phyloP scores from a whole-genome alignment of 1,140 invertebrate genomes.

The Leptonema lineaticorne region DNA sequence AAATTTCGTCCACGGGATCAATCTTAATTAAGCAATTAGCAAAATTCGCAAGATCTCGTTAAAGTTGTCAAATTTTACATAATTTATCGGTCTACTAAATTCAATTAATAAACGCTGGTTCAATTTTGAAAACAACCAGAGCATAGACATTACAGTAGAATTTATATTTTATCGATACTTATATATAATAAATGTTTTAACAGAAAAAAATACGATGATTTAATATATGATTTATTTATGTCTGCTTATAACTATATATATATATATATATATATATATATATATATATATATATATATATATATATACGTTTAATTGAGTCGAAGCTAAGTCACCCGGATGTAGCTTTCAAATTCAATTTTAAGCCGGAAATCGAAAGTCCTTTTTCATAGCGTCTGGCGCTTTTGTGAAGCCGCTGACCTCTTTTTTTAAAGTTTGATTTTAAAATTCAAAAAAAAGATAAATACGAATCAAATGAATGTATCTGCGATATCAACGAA shows the following conservation, averaged over 20 bases:
- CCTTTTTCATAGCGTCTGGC: conserved; percentile 24
- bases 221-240: no score
- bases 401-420: conserved; percentile 18
- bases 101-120: not conserved
- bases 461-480: no score
- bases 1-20: not conserved
- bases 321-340: not conserved
- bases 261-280: no score
- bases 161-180: no score
- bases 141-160: no score
- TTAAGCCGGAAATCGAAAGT: conserved; percentile 32
- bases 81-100: not conserved
- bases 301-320: conserved; percentile 27
- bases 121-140: no score
- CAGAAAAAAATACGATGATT: no score
- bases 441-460: conserved; percentile 18
- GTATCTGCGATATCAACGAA: no score
- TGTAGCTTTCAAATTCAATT: conserved; percentile 30
- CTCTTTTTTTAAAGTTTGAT: conserved; percentile 10
- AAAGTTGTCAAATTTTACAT: not conserved
- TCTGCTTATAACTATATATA: no score
- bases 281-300: no score
- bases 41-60: not conserved
- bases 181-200: no score
- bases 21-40: conserved; percentile 5